Evolutionary conservation across 2,113 vertebrate species (phyloP).

Genomic region (Melanerpes formicivorus): DNA sequence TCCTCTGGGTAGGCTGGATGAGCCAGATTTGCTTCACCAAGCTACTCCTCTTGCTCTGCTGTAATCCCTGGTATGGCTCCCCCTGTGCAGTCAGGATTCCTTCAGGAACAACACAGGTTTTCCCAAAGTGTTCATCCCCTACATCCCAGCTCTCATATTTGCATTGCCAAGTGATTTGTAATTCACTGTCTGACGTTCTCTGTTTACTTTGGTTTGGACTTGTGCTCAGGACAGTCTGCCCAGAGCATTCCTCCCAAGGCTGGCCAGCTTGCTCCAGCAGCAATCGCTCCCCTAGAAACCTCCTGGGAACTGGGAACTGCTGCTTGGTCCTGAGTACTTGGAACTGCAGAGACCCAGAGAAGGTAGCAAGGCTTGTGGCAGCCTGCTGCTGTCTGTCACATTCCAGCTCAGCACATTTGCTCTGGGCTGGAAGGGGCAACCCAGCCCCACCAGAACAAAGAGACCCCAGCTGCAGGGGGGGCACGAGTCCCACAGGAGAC

Average conservation of each 20-base stretch:
- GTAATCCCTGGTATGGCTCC: not conserved
- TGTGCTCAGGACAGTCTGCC: slow-evolving; percentile 51
- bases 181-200: slow-evolving; percentile 64
- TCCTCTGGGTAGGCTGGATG: not conserved
- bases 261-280: slow-evolving; percentile 61
- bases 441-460: not conserved
- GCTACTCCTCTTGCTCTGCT: not conserved
- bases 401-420: slow-evolving; percentile 33
- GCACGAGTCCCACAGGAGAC: not conserved
- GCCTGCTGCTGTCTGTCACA: slow-evolving; percentile 29
- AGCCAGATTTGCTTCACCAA: not conserved
- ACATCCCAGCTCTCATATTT: slow-evolving; percentile 15
- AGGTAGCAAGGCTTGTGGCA: slow-evolving; percentile 29
- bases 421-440: not conserved
- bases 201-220: slow-evolving; percentile 59
- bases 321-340: not conserved
- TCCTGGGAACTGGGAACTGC: slow-evolving; percentile 56
- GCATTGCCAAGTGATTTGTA: slow-evolving; percentile 56
- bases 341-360: slow-evolving; percentile 19
- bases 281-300: slow-evolving; percentile 50
- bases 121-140: slow-evolving; percentile 34
- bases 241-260: slow-evolving; percentile 56
- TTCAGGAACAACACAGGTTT: slow-evolving; percentile 19
- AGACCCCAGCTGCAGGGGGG: not conserved
- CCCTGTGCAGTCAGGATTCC: not conserved